Evolutionary conservation across 92 coral and sea anemone species (phyloP), one percentile per base, ranked within the genome.

Genomic region (Montipora capitata): DNA sequence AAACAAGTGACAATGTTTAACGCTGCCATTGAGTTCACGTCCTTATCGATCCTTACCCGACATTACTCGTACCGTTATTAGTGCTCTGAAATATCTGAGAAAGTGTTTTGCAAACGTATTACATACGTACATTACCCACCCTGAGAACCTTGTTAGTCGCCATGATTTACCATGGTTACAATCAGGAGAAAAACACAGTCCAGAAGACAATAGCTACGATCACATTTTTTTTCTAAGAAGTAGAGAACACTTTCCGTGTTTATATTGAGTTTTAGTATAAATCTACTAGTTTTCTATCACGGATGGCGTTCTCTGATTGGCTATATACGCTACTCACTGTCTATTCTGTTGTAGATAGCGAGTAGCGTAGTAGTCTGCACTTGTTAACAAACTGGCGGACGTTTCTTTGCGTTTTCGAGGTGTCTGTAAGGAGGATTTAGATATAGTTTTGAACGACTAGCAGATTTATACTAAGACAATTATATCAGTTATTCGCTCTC

Each of bases 41-140:
- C 35, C 35, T 27, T 1, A 27, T 27, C 35, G 35, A 27, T 27
- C 73, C 27, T 68, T 68, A 68, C n/a, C 27, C 49, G 49, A 38
- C 39, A 68, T 68, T 39, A 68, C 43, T 39, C 27, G 7, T 3
- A 68, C 48, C 73, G 35, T 35, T 18, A 68, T 13, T 3, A 38
- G n/a, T 68, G 73, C 72, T 68, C 44, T 39, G 49, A 68, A 68
- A 38, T 13, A 68, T 68, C 49, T 9, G 73, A 38, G 73, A 40
- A 68, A 68, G 49, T 68, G 48, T 68, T 68, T 39, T 14, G 18
- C 73, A 40, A 27, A 68, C 42, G 12, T 68, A 68, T 42, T 2
- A 14, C 73, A 68, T 68, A 27, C 42, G 13, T 67, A 38, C 42
- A 44, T 67, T 44, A 67, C 73, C 73, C 41, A 38, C n/a, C 73